These are phyloP conservation scores for Scylla paramamosain DNA, from an alignment of 1,140 invertebrate genomes.

Conservation along the genomic window DNA sequence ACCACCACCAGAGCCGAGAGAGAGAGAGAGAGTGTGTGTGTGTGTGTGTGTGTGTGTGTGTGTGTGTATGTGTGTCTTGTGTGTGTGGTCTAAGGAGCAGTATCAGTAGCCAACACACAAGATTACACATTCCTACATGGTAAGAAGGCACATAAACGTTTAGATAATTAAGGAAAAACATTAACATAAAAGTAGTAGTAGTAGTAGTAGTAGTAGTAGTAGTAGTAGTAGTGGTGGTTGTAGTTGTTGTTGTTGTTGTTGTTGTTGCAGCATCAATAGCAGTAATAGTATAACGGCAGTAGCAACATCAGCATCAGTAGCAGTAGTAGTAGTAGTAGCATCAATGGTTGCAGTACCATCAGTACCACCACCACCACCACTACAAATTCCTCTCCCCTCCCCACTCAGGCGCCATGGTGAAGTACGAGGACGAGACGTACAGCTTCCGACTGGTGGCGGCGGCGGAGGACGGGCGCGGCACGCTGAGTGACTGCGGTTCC, in stretches of 20 bases:
- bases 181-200: not conserved
- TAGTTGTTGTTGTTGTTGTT: not conserved
- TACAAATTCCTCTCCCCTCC: not conserved
- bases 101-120: not conserved
- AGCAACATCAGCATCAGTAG: too few relatives aligned
- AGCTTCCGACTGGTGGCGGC: constrained; percentile 75
- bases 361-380: not conserved
- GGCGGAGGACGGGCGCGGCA: constrained; percentile 46
- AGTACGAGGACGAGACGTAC: constrained; percentile 72
- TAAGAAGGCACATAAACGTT: not conserved
- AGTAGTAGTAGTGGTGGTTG: too few relatives aligned
- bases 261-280: not conserved
- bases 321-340: not conserved
- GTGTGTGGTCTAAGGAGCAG: not conserved
- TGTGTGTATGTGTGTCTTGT: not conserved
- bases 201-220: not conserved
- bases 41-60: not conserved
- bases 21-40: not conserved
- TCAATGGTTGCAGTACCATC: not conserved
- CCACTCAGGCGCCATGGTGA: constrained; percentile 64
- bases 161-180: not conserved
- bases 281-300: not conserved
- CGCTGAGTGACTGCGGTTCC: constrained; percentile 60
- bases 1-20: too few relatives aligned
- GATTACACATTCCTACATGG: too few relatives aligned